Evolutionary conservation across 2,797 vertebrate species (phyloP).

Genomic region (Anolis apletophallus): DNA sequence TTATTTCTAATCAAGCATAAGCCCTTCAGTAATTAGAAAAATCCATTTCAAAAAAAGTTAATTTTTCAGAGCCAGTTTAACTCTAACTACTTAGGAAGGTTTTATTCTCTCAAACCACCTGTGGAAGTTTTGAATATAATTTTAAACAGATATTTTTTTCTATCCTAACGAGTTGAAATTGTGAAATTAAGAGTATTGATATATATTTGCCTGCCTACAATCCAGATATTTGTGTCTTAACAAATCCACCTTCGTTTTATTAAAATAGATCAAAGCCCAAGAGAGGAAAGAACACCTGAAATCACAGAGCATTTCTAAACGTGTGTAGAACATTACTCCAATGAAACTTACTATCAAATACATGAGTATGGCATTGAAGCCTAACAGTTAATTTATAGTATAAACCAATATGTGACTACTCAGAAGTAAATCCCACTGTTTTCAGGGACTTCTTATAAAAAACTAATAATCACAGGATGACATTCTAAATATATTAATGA

Average conservation of each 20-base stretch:
- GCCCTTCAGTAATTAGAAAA: conserved; percentile 67
- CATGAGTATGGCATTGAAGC: background rate
- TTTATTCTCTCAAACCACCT: conserved; percentile 41
- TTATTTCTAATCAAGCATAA: conserved; percentile 78
- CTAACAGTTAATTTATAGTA: background rate
- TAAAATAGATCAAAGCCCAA: background rate
- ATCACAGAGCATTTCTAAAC: background rate
- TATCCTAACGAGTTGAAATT: background rate
- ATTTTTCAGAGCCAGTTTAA: conserved; percentile 5
- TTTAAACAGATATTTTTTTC: background rate
- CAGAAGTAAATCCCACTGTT: background rate
- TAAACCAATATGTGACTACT: background rate
- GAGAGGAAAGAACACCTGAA: background rate
- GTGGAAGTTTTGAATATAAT: conserved; percentile 11
- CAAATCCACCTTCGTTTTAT: background rate
- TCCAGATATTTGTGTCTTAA: background rate
- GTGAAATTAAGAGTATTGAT: background rate
- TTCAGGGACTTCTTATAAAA: background rate
- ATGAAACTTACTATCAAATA: background rate
- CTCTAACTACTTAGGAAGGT: conserved; percentile 36
- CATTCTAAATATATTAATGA: background rate
- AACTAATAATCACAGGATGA: background rate
- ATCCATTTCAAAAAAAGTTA: conserved; percentile 54
- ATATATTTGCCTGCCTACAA: conserved; percentile 22
- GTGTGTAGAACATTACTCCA: background rate